Evolutionary conservation across 2,797 vertebrate genomes (phyloP).

Genomic region (Cottoperca gobio): DNA sequence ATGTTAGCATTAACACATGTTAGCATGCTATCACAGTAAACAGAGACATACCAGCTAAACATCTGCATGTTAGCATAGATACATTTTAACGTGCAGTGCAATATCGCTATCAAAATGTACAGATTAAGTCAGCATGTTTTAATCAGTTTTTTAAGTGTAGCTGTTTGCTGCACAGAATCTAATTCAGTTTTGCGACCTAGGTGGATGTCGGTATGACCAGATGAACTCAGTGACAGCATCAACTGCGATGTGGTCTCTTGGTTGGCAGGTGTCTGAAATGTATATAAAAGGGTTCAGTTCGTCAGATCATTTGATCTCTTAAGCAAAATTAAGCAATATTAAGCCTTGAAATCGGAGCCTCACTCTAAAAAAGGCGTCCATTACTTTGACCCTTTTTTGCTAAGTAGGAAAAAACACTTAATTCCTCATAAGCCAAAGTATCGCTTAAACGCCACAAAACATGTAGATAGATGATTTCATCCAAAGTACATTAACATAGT

Average conservation of each 20-base stretch:
- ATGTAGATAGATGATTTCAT: constrained; percentile 40
- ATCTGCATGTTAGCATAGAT: no score
- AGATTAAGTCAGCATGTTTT: constrained; percentile 2
- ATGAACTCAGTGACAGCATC: background rate
- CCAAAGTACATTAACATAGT: constrained; percentile 27
- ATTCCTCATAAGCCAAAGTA: constrained; percentile 50
- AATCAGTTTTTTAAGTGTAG: background rate
- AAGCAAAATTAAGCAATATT: background rate
- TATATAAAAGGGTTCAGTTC: background rate
- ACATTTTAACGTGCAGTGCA: background rate
- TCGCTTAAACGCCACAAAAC: constrained; percentile 35
- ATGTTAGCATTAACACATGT: background rate
- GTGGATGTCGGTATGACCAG: constrained; percentile 5
- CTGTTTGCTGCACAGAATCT: background rate
- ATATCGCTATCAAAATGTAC: constrained; percentile 1
- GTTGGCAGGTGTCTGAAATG: background rate
- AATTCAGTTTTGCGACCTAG: background rate
- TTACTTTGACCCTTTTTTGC: constrained; percentile 27
- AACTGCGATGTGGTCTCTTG: background rate
- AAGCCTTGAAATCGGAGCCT: constrained; percentile 27
- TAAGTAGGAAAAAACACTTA: constrained; percentile 31
- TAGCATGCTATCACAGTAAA: background rate
- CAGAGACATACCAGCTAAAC: no score
- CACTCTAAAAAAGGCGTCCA: constrained; percentile 13
- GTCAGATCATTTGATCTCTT: background rate